Evolutionary conservation across 2,888 invertebrate species (phyloP), one percentile per base, ranked within the genome.

Genomic region (Ditula angustiorana): DNA sequence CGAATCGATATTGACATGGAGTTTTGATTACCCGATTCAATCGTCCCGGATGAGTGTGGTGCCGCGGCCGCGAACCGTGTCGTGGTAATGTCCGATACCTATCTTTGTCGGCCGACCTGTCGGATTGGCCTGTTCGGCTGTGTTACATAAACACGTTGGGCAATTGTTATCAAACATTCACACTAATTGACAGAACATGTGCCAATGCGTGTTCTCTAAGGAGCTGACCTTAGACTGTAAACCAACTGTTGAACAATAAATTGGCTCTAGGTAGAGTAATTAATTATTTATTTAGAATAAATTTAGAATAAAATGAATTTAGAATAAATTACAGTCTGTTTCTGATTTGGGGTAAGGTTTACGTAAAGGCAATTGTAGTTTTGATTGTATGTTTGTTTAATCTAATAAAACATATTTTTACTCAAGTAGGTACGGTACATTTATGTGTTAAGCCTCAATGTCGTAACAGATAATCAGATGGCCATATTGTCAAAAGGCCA

Each of bases 21-120:
- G 86, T 85, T 89, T 89, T 91, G 92, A 91, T 92, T 91, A 86
- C 84, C 86, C 83, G 90, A 88, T 90, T 90, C 85, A 87, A 85
- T 88, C 85, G 83, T 79, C 84, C 85, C 79, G 84, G 84, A 83
- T 83, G 80, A 77, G 82, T 19, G 41, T 10, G 19, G 41, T 53
- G 53, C 8, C 13, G 8, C 30, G 13, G 35, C 8, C 49, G 3
- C 33, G 33, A 13, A 2, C 49, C 49, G 7, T 49, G 82, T 81
- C 80, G 83, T 81, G 83, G 86, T 87, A 86, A 89, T 85, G 86
- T 83, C 76, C 79, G 89, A 90, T 89, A 87, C 85, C 81, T 86
- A 90, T 90, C 90, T 90, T 82, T 83, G 85, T 86, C 83, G 83
- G 85, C 72, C 78, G 75, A 76, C 73, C 82, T 83, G 86, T 88